Base-by-base conservation (phyloP, 1,140 invertebrate genomes). In the Steinernema feltiae region DNA sequence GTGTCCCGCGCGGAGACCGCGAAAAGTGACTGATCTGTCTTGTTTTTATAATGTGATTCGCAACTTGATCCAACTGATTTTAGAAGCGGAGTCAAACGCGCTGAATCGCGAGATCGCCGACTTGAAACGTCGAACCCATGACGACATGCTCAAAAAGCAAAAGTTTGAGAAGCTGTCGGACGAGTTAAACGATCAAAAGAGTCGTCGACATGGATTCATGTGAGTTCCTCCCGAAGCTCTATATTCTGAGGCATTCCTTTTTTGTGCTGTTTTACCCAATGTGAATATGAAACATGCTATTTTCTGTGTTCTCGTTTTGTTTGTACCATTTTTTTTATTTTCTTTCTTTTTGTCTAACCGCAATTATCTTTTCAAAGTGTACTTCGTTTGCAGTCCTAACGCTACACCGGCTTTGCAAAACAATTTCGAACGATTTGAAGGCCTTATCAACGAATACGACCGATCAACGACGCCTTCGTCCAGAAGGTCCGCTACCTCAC, bases 371-470 rank as follows among this genome's bases (percentile, higher is more conserved):
- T 7, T 31, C 32, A 75, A 24, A 0, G n/a, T 30, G 15, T 31
- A 30, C n/a, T 0, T 69, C 41, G 32, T 74, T 74, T 75, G 27
- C 72, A 73, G 78, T 7, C 78, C 78, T 48, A 71, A 72, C 0
- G 63, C 78, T 15, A 48, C 70, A 17, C 78, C 78, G 46, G 30
- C 76, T 18, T 76, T 79, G 27, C 76, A 78, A 70, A 78, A 79
- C n/a, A 79, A 79, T 41, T 73, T 74, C 63, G 76, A 79, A 31
- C 71, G 78, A 32, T 78, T 79, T 30, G 72, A 78, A 15, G 72
- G 76, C 32, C 73, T 79, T 17, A 31, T 79, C 3, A 80, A 79
- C n/a, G 78, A 78, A 29, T 79, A 80, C 31, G 63, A 48, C 3
- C 72, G 70, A 31, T 74, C 75, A 0, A n/a, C 53, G 41, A 76